Evolutionary conservation across 2,113 vertebrate species (phyloP).

Genomic region (Indri indri): DNA sequence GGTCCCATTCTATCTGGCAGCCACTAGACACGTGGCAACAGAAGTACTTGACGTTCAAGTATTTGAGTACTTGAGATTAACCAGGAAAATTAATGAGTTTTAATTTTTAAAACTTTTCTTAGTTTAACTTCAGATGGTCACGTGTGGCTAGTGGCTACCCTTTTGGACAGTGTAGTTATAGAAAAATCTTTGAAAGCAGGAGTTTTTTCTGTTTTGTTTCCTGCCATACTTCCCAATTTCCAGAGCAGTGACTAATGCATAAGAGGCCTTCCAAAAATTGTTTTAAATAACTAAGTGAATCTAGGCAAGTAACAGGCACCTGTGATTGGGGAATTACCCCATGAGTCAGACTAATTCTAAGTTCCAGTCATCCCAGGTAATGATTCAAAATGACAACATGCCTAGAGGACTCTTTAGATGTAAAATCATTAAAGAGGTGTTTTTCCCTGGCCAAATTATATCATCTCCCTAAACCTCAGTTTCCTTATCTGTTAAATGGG

Average conservation of each 20-base stretch:
- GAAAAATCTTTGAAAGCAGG: not conserved
- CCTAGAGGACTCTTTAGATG: not conserved
- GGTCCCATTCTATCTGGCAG: accelerated
- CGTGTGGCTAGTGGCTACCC: not conserved
- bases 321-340: not conserved
- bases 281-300: not conserved
- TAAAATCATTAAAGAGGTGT: not conserved
- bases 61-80: not conserved
- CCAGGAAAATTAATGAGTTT: not conserved
- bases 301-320: not conserved
- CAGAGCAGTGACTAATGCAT: not conserved
- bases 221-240: not conserved
- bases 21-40: no score
- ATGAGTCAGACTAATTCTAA: not conserved
- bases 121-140: not conserved
- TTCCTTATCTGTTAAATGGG: not conserved
- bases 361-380: not conserved
- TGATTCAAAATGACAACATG: not conserved
- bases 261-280: not conserved
- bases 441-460: not conserved
- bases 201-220: not conserved
- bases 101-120: not conserved
- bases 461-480: not conserved
- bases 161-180: not conserved
- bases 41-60: not conserved